Conservation (phyloP, 2,113 vertebrate species). For the Alligator mississippiensis region DNA sequence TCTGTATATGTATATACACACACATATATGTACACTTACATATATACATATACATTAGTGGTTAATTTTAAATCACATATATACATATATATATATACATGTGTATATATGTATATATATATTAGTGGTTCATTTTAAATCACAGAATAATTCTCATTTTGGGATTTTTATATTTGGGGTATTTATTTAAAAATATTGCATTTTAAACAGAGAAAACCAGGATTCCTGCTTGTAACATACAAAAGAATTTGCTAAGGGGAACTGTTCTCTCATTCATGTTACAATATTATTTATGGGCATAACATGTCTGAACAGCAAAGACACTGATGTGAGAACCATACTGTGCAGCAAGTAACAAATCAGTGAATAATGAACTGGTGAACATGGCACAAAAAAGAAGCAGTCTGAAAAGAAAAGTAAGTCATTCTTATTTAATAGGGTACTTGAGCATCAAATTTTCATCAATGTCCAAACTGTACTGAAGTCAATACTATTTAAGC, state of each 20-base stretch:
- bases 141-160: too few species aligned
- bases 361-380: not conserved
- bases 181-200: too few species aligned
- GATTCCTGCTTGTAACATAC: not conserved
- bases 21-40: too few species aligned
- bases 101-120: too few species aligned
- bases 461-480: not conserved
- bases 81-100: too few species aligned
- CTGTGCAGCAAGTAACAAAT: constrained; percentile 35
- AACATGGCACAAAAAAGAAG: not conserved
- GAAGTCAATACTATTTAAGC: not conserved
- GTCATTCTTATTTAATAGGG: not conserved
- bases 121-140: too few species aligned
- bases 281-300: constrained; percentile 42
- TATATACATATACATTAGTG: too few species aligned
- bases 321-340: not conserved
- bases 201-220: too few species aligned
- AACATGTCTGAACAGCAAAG: constrained; percentile 33
- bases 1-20: too few species aligned
- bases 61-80: too few species aligned
- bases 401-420: not conserved
- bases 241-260: constrained; percentile 32
- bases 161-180: too few species aligned
- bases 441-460: not conserved
- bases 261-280: not conserved